Evolutionary conservation across 2,797 vertebrate genomes (phyloP).

Genomic region (Tenualosa ilisha): DNA sequence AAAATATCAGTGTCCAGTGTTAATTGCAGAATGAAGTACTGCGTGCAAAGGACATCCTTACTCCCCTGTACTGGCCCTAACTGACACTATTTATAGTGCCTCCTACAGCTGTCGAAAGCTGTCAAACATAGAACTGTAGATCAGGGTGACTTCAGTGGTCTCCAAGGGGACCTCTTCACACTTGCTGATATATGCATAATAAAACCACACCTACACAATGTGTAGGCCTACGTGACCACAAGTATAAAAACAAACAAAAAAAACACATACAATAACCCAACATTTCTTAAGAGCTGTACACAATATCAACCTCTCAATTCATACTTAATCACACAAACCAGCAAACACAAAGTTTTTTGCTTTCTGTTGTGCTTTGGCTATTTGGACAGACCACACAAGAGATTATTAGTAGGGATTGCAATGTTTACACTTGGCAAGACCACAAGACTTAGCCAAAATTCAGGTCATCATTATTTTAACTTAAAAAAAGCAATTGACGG

Average conservation of each 20-base stretch:
- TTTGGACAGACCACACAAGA: neutral
- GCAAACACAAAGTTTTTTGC: neutral
- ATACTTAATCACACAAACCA: neutral
- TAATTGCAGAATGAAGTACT: constrained; percentile 38
- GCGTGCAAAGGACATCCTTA: constrained; percentile 56
- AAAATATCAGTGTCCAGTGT: neutral
- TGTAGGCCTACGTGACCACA: neutral
- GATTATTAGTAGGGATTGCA: neutral
- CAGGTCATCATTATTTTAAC: neutral
- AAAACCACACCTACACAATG: constrained; percentile 23
- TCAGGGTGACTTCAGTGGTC: constrained; percentile 67
- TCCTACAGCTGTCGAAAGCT: constrained; percentile 67
- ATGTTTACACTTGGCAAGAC: neutral
- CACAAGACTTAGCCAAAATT: neutral
- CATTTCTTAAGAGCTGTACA: neutral
- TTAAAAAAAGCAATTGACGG: neutral
- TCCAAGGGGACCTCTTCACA: neutral
- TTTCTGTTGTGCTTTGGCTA: neutral
- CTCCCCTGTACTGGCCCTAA: neutral
- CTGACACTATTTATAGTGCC: constrained; percentile 64
- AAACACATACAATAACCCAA: neutral
- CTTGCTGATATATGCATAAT: neutral
- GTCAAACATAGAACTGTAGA: constrained; percentile 60
- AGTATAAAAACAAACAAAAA: neutral
- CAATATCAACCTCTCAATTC: neutral